Evolutionary conservation across 2,113 vertebrate species (phyloP), one percentile per base, ranked within the genome.

Genomic region (Pedetes capensis): DNA sequence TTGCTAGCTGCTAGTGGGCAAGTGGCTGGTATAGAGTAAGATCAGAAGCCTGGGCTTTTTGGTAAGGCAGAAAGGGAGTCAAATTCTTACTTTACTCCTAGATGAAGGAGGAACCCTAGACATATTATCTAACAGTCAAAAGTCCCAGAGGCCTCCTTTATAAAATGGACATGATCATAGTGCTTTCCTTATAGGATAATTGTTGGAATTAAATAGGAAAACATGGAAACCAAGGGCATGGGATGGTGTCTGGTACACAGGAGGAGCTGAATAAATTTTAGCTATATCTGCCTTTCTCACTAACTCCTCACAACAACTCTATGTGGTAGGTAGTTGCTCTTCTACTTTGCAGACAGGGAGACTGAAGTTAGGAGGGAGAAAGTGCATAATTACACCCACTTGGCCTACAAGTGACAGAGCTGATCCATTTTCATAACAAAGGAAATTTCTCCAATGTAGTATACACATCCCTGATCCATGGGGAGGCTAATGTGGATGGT

Each of bases 41-140:
- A 49, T 8, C 22, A 75, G 82, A 69, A 51, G 25, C 6, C 5
- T n/a, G 39, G 51, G 29, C 49, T 74, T 39, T 39, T 2, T 3
- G 27, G 5, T 37, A 57, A 55, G 47, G 32, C 25, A 79, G 34
- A 61, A 69, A 25, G 53, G 12, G 57, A 22, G 57, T 95, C 93
- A 94, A 75, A 78, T 75, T 95, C 72, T 6, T 0, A n/a, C 37
- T 80, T 51, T 78, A 32, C 66, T 57, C 61, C 90, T 90, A 80
- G 71, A 81, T 42, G 69, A 55, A 74, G 91, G 39, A 72, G 63
- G 11, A 95, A 93, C 61, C 78, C 64, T 39, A 49, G 82, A 61
- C 92, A 93, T 91, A 59, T 91, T 94, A 82, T 42, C 75, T 93
- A 93, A 96, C 64, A 88, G 13, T 18, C 17, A 2, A 75, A 75